Base-by-base conservation (phyloP, 2,113 vertebrate genomes). In the Onychostruthus taczanowskii region DNA sequence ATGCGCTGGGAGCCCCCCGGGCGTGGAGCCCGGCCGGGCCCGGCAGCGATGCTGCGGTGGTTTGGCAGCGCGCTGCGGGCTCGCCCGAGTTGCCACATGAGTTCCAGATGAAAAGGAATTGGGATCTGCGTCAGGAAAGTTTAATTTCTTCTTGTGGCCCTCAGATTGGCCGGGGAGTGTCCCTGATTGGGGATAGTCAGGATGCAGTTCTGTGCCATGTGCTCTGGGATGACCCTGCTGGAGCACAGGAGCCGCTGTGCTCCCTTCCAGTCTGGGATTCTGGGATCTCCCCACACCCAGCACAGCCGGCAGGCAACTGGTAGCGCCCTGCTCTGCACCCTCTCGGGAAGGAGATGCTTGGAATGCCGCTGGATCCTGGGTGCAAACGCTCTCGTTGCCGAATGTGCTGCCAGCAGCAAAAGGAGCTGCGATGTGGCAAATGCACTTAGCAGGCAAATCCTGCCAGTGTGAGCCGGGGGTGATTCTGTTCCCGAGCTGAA, bases 121-220 rank as follows among this genome's bases (percentile, higher is more conserved):
- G 0, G 27, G 27, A 21, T 47, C 6, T 10, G 47, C 56, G 0
- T 44, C 37, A 8, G 52, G 19, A 39, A 90, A 82, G 47, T 93
- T 81, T 6, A n/a, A 75, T 84, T 73, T 44, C 24, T 50, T 7
- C 3, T 23, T 3, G 37, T 10, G 20, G 33, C 27, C 3, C 16
- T 9, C 23, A 0, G 39, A 1, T 22, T 7, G 62, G 7, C 6
- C 30, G 6, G 47, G 47, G 39, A 55, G 70, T 16, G 46, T 53
- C 46, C 53, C 24, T 68, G 39, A 3, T 4, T 8, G 62, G 77
- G 11, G 68, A 8, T 24, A 6, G 33, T 6, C 13, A 4, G 59
- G 76, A 9, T 18, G 62, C 47, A 0, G 1, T 19, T 13, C 70
- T 13, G 87, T 47, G 70, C 70, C 87, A 90, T 83, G 87, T 90